Evolutionary conservation across 1,140 invertebrate genomes (phyloP), one percentile per base, ranked within the genome.

Genomic region (Conus ventricosus): DNA sequence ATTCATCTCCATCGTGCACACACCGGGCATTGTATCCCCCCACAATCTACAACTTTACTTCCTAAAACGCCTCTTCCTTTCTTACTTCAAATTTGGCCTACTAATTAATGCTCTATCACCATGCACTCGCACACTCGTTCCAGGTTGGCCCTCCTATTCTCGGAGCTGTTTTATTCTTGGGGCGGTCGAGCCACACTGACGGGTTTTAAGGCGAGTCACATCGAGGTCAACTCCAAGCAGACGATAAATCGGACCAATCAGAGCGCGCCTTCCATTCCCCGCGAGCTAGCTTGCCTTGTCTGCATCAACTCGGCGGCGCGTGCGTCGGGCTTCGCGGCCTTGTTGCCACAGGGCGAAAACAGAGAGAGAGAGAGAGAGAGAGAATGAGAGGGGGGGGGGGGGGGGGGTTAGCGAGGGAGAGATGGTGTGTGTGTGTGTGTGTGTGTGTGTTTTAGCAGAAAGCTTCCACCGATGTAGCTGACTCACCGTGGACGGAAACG

Each of bases 1-100:
- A 78, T 39, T 78, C 85, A 87, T 87, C 71, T 87, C 71, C 71
- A 78, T 76, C 23, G 85, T 60, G 13, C 55, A 63, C 82, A 84
- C 82, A 15, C 82, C 82, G 57, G 82, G 82, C 82, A 84, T 84
- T 71, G 20, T 71, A 71, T 17, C 67, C 67, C 1, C 67, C 11
- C 67, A 71, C 67, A 20, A 11, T 60, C 15, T 1, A 39, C 39
- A 39, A 39, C 39, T 15, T 60, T 60, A 2, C 0, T 60, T 60
- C 15, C 15, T 71, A 5, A 71, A 7, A 6, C 20, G 23, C 7
- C 17, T n/a, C 67, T 71, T 23, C 20, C 67, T 71, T 17, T 20
- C 15, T 23, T 17, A 17, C 67, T 20, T 7, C 67, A 71, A 71
- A 23, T 20, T 39, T 39, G 39, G 39, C 39, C 39, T 39, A 39